Conservation (phyloP, 2,113 vertebrate species). For the Bubo blakistoni region DNA sequence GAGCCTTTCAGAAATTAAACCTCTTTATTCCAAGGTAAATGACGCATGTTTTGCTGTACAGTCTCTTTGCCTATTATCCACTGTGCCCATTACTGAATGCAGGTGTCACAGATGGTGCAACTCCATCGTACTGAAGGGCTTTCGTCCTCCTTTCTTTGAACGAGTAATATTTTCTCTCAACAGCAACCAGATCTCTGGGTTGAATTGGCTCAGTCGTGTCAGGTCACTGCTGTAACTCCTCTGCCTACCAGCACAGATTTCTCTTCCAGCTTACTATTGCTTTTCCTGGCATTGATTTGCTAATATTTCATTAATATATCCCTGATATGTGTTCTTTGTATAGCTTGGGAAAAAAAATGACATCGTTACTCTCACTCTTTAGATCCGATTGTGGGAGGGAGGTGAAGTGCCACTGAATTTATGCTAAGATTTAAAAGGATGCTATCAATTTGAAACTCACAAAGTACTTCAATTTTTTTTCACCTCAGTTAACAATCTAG, state of each 20-base stretch:
- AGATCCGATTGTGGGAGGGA: not conserved
- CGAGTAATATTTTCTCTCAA: conserved; percentile 20
- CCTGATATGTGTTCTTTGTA: not conserved
- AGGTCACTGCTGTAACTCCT: not conserved
- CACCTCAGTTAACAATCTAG: conserved; percentile 1
- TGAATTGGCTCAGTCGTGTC: not conserved
- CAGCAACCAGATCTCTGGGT: conserved; percentile 21
- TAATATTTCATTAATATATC: conserved; percentile 33
- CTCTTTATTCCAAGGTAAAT: conserved; percentile 45
- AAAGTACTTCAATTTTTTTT: not conserved
- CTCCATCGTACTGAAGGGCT: conserved; percentile 1
- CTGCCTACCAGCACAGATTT: conserved; percentile 36
- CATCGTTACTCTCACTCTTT: not conserved
- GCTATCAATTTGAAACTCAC: conserved; percentile 19
- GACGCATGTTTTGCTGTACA: conserved; percentile 22
- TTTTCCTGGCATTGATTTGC: not conserved
- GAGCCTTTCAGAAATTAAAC: conserved; percentile 50
- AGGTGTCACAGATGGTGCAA: conserved; percentile 32
- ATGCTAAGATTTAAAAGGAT: not conserved
- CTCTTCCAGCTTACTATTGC: not conserved
- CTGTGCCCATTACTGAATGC: not conserved
- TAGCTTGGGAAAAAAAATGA: not conserved
- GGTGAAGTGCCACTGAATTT: conserved; percentile 6
- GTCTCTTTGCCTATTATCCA: conserved; percentile 3
- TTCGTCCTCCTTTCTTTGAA: not conserved